phyloP scores from a whole-genome alignment of 2,797 vertebrate genomes.

The Microctenopoma lineatum region DNA sequence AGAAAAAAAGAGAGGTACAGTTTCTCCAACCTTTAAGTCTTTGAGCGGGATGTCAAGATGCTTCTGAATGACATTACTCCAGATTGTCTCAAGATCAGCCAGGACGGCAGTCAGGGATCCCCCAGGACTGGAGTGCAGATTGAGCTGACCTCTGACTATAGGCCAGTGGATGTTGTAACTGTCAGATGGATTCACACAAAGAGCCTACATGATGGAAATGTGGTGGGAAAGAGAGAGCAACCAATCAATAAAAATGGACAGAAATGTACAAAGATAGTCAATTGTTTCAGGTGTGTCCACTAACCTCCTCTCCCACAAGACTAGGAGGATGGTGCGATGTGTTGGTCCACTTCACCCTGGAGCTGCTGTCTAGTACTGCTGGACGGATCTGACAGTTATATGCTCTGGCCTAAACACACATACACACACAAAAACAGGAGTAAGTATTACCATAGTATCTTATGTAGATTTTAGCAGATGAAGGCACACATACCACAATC shows the following conservation, averaged over 20 bases:
- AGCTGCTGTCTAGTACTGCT: constrained; percentile 91
- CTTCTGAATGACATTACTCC: constrained; percentile 93
- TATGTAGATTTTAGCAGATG: neutral
- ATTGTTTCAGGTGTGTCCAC: constrained; percentile 14
- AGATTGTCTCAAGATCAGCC: constrained; percentile 94
- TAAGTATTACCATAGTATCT: neutral
- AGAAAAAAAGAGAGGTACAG: neutral
- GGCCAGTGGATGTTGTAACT: constrained; percentile 95
- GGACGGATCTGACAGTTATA: constrained; percentile 97
- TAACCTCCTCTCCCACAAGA: constrained; percentile 96
- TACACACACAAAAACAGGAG: constrained; percentile 9
- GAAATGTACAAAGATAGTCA: neutral
- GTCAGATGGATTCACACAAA: constrained; percentile 92
- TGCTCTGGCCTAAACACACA: constrained; percentile 85
- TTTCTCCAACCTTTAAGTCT: constrained; percentile 92
- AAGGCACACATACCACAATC: neutral
- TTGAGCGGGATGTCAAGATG: constrained; percentile 94
- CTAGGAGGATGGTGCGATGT: constrained; percentile 91
- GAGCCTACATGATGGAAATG: constrained; percentile 81
- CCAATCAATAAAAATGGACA: neutral
- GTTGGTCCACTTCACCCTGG: constrained; percentile 94
- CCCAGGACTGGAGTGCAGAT: constrained; percentile 89
- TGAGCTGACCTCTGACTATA: constrained; percentile 91
- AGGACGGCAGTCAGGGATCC: constrained; percentile 92
- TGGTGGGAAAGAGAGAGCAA: constrained; percentile 6